Conservation (phyloP, 2,888 invertebrate species). For the Drosophila falleni region DNA sequence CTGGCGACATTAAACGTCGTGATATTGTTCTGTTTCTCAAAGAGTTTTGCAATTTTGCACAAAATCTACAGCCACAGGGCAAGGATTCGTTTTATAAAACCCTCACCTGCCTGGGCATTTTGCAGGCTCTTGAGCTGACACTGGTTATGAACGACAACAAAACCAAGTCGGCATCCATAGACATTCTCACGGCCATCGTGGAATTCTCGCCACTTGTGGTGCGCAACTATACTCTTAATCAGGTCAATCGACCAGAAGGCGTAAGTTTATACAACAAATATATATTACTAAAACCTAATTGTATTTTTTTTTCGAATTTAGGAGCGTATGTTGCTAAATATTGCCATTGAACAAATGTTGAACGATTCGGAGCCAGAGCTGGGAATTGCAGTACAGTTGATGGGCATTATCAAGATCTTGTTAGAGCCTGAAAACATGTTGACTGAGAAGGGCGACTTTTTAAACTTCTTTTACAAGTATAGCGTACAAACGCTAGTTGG, state of each 20-base stretch:
- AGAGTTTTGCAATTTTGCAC: conserved; percentile 99
- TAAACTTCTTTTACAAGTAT: conserved; percentile 99
- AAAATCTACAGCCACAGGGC: conserved; percentile 98
- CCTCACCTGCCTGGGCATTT: conserved; percentile 93
- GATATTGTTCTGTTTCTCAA: conserved; percentile 99
- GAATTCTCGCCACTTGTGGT: conserved; percentile 99
- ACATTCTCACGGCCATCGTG: conserved; percentile 98
- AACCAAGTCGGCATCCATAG: conserved; percentile 98
- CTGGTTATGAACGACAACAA: conserved; percentile 95
- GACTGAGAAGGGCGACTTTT: conserved; percentile 98
- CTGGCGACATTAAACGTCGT: conserved; percentile 93
- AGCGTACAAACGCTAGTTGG: conserved; percentile 98
- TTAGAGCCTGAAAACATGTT: conserved; percentile 99
- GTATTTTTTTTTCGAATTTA: conserved; percentile 80
- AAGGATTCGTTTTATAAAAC: conserved; percentile 99
- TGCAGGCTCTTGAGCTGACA: conserved; percentile 96
- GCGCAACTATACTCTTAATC: conserved; percentile 97
- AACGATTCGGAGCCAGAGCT: conserved; percentile 98
- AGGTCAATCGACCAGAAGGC: conserved; percentile 94
- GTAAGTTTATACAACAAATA: conserved; percentile 86
- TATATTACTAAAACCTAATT: not conserved
- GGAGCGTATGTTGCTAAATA: conserved; percentile 97
- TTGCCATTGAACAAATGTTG: conserved; percentile 99
- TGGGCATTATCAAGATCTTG: conserved; percentile 96
- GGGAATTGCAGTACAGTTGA: conserved; percentile 98